Conservation (phyloP, 2,797 vertebrate species). For the Remorina albescens region DNA sequence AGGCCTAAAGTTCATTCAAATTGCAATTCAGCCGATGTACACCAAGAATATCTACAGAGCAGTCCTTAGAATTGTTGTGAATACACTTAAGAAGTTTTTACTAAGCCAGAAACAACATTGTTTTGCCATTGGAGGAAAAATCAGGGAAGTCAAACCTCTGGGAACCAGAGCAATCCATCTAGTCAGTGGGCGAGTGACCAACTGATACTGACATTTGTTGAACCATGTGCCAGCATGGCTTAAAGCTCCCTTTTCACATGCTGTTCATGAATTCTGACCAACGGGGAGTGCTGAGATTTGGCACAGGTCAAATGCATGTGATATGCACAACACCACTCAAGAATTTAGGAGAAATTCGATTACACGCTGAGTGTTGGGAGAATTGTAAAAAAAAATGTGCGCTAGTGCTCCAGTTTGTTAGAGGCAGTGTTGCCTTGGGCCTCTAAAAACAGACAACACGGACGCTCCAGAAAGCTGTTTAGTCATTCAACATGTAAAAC, state of each 20-base stretch:
- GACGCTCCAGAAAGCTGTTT: slow-evolving; percentile 12
- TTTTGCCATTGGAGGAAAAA: background rate
- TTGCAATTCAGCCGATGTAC: background rate
- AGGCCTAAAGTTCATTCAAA: background rate
- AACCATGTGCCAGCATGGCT: background rate
- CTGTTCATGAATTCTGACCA: background rate
- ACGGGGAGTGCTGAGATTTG: background rate
- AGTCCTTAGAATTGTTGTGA: background rate
- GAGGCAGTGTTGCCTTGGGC: slow-evolving; percentile 15
- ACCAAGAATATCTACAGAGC: background rate
- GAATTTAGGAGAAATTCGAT: slow-evolving; percentile 4
- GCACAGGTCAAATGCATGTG: background rate
- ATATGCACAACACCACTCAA: background rate
- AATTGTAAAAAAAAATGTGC: slow-evolving; percentile 11
- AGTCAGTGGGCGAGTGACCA: background rate
- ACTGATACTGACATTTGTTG: background rate
- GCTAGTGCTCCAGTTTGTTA: slow-evolving; percentile 19
- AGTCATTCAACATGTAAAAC: slow-evolving; percentile 34
- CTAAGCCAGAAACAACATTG: background rate
- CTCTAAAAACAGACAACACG: slow-evolving; percentile 13
- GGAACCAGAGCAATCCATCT: background rate
- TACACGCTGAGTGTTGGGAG: background rate
- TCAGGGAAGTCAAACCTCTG: background rate
- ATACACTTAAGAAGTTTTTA: background rate
- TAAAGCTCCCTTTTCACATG: background rate